Evolutionary conservation across 2,113 vertebrate species (phyloP), one percentile per base, ranked within the genome.

Genomic region (Xiphias gladius): DNA sequence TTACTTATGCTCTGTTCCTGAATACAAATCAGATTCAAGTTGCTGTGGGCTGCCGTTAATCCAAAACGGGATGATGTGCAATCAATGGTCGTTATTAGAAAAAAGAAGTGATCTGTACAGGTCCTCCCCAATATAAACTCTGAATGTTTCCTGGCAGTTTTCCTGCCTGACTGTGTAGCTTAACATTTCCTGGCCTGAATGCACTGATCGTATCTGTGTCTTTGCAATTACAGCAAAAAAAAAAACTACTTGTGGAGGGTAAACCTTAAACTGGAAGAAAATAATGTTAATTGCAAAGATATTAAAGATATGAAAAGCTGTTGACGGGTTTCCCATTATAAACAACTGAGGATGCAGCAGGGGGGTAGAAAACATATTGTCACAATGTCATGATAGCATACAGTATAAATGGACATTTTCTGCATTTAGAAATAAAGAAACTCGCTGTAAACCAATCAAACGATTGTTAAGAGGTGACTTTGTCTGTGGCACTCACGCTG

Each of bases 21-120:
- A 75, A n/a, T 20, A 52, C 54, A 62, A 26, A 82, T 86, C 58
- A 63, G 82, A 86, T 79, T 76, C 32, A 52, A 76, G 63, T 22
- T 52, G 43, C 28, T 58, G 43, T 10, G 17, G 78, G 35, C 80
- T 20, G 73, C 64, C 37, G 72, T n/a, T 85, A 61, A 67, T 26
- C 10, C 2, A 14, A 46, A 82, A 76, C 57, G 35, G 19, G n/a
- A 70, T 46, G 67, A 61, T 79, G 20, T 74, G 69, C 43, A 70
- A 72, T 52, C 63, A 82, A 80, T 4, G 7, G 30, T 32, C 20
- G 55, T 55, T 46, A 6, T 35, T 62, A n/a, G 9, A 39, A 7
- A 52, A 76, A 0, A 75, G 43, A 70, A 57, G 66, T 26, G 10
- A 76, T 79, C 58, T n/a, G 75, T 24, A 52, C 64, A 66, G 69